Percentiles rank a stretch among this genome's conserved stretches.
These are phyloP conservation scores for Acanthoscelides obtectus DNA, from an alignment of 2,888 invertebrate species.

Conservation along the genomic window DNA sequence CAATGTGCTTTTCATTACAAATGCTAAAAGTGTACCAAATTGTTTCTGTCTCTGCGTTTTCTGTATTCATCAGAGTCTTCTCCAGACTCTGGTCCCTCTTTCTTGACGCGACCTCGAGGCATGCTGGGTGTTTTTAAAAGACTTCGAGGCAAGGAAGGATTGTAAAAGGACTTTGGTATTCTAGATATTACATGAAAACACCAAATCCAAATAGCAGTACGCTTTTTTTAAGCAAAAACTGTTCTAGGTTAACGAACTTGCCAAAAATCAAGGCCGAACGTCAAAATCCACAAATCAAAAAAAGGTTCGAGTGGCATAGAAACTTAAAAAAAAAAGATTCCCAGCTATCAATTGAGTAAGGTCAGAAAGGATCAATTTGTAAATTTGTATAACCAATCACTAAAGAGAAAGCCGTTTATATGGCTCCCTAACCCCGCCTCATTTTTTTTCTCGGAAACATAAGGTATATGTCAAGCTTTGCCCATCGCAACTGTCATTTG, in stretches of 20 bases:
- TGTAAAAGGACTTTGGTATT: not conserved
- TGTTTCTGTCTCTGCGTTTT: conserved; percentile 70
- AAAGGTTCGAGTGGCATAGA: not conserved
- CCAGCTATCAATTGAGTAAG: too few relatives aligned
- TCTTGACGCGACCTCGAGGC: conserved; percentile 39
- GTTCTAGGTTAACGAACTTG: not conserved
- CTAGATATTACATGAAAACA: not conserved
- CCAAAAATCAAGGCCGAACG: not conserved
- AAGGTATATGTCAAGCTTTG: too few relatives aligned
- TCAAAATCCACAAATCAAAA: too few relatives aligned
- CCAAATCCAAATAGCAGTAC: not conserved
- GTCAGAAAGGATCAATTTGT: too few relatives aligned
- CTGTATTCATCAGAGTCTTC: conserved; percentile 67
- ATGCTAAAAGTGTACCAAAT: conserved; percentile 53
- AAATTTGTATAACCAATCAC: too few relatives aligned
- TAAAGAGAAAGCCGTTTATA: too few relatives aligned
- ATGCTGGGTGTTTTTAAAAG: conserved; percentile 18
- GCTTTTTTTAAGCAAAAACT: not conserved
- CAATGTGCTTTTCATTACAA: not conserved
- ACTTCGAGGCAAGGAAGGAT: not conserved
- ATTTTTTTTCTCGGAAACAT: too few relatives aligned
- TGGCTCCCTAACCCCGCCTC: too few relatives aligned
- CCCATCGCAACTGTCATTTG: too few relatives aligned
- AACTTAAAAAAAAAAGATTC: too few relatives aligned
- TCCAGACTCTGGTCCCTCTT: conserved; percentile 56